Base-by-base conservation (phyloP, 2,888 invertebrate species). In the Desoria tigrina region DNA sequence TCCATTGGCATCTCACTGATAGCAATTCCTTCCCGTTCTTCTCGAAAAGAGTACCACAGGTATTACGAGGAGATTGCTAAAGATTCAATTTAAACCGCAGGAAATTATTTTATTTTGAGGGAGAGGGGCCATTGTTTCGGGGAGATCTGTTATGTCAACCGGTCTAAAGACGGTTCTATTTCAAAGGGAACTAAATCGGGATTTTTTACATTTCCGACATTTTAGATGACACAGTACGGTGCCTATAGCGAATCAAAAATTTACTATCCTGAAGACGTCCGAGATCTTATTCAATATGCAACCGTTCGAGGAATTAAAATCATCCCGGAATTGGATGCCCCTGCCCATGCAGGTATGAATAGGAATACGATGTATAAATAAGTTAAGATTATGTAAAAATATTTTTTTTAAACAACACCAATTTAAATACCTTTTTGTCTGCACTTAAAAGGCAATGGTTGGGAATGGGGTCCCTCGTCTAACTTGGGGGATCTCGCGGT, bases 21-120 rank as follows among this genome's bases (percentile, higher is more conserved):
- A 90, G 91, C 23, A 94, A 95, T 72, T 94, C 95, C 75, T 97
- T 96, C 79, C 95, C 96, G 0, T 88, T 92, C 77, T 88, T 88
- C 59, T 86, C 90, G 0, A 84, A 84, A 76, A 85, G 86, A 14
- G 84, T 85, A 72, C 92, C 92, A 0, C 83, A 88, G 67, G 72
- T 74, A 53, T 26, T n/a, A 23, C 16, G 16, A 4, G 54, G 27
- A 11, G 16, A 54, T 58, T 32, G 42, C 4, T n/a, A n/a, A 45
- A n/a, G 2, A 21, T n/a, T 27, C n/a, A 45, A 32, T 32, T 32
- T 32, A 32, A 11, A 7, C 11, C 32, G 11, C 11, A 32, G 32
- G 11, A 7, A 32, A 32, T 32, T 11, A 32, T 32, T 11, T 32
- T n/a, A n/a, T n/a, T n/a, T n/a, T n/a, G n/a, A n/a, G n/a, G n/a